Percentiles rank a stretch among this genome's conserved stretches.
Conservation (phyloP, 2,797 vertebrate species). For the Moxostoma hubbsi region DNA sequence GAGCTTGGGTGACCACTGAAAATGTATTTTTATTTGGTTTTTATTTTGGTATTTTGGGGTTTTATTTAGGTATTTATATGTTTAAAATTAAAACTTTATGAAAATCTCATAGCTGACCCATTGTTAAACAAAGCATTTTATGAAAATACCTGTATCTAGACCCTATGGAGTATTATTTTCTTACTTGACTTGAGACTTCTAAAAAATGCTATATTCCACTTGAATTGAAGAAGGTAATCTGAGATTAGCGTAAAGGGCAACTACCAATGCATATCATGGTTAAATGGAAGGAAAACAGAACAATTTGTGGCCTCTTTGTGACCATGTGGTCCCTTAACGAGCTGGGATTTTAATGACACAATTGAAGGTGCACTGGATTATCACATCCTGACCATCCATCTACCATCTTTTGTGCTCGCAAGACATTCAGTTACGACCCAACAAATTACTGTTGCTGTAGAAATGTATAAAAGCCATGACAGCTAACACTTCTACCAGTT, state of each 20-base stretch:
- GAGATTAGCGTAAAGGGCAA: conserved; percentile 40
- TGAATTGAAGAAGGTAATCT: conserved; percentile 25
- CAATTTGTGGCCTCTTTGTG: conserved; percentile 50
- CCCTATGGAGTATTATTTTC: background rate
- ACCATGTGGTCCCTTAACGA: conserved; percentile 53
- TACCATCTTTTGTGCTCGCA: conserved; percentile 38
- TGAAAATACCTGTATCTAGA: background rate
- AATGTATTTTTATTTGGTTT: no score
- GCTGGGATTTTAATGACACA: conserved; percentile 66
- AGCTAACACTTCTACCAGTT: conserved; percentile 7
- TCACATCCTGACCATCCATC: conserved; percentile 6
- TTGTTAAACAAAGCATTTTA: background rate
- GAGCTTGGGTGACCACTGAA: no score
- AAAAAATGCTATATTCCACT: background rate
- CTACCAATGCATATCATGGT: conserved; percentile 23
- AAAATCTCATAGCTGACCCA: background rate
- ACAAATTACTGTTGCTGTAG: conserved; percentile 52
- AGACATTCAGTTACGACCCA: conserved; percentile 50
- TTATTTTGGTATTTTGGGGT: no score
- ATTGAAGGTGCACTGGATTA: conserved; percentile 59
- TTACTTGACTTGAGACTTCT: no score
- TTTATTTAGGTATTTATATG: no score
- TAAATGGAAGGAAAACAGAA: conserved; percentile 31
- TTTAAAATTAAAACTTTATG: background rate
- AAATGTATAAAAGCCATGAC: conserved; percentile 56